phyloP scores from a whole-genome alignment of 2,888 invertebrate genomes.

The Mimas tiliae region DNA sequence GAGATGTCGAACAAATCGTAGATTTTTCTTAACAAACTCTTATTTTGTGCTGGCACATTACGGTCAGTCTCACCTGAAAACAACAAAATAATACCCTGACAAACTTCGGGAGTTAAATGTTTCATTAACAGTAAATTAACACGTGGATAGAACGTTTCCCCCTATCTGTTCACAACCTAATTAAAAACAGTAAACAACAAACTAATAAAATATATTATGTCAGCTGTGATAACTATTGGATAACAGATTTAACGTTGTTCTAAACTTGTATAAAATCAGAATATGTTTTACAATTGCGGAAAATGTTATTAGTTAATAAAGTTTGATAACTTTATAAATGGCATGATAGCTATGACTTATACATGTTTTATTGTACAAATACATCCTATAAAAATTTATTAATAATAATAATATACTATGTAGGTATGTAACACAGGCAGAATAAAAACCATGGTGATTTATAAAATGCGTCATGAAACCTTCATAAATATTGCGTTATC shows the following conservation, averaged over 20 bases:
- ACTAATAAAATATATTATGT: conserved; percentile 16
- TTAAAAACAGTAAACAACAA: conserved; percentile 21
- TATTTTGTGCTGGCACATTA: conserved; percentile 38
- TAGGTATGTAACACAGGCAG: background rate
- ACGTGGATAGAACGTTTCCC: background rate
- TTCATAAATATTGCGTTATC: background rate
- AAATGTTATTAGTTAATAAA: background rate
- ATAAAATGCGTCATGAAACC: background rate
- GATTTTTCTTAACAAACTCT: conserved; percentile 58
- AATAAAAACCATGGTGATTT: background rate
- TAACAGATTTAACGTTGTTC: conserved; percentile 17
- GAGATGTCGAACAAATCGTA: conserved; percentile 86
- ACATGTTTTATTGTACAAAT: no score
- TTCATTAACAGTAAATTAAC: conserved; percentile 10
- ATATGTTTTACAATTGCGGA: conserved; percentile 5
- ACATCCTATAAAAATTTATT: no score
- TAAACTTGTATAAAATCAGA: conserved; percentile 14
- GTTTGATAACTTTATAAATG: no score
- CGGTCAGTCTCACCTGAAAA: conserved; percentile 49
- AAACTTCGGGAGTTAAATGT: background rate
- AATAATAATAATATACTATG: no score
- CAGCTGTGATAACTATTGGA: conserved; percentile 21
- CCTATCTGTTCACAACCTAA: conserved; percentile 15
- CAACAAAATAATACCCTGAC: conserved; percentile 22
- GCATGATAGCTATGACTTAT: no score